Evolutionary conservation across 2,888 invertebrate genomes (phyloP).

Genomic region (Nephrotoma guestfalica): DNA sequence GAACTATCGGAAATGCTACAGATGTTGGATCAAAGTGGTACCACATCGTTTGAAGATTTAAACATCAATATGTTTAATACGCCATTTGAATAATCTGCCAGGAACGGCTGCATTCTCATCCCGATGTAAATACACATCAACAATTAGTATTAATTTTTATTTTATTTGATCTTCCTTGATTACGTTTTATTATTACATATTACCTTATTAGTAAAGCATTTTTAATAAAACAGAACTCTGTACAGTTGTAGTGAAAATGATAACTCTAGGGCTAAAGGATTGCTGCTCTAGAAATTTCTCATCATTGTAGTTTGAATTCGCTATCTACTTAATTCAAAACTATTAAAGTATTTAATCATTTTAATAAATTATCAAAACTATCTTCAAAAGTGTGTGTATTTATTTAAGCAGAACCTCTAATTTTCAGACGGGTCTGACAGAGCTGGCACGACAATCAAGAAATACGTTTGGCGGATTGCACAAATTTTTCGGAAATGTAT

Average conservation of each 20-base stretch:
- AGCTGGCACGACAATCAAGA: too few relatives aligned
- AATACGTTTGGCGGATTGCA: too few relatives aligned
- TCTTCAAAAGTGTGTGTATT: not conserved
- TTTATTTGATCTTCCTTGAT: not conserved
- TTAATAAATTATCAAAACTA: not conserved
- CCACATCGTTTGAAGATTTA: slow-evolving; percentile 75
- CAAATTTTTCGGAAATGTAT: not conserved
- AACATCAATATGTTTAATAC: slow-evolving; percentile 83
- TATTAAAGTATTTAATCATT: not conserved
- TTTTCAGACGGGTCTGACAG: too few relatives aligned
- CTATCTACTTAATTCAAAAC: not conserved
- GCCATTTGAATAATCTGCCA: slow-evolving; percentile 44
- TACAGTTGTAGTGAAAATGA: not conserved
- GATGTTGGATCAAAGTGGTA: slow-evolving; percentile 74
- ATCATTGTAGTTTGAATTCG: not conserved
- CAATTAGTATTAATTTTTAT: not conserved
- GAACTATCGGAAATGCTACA: slow-evolving; percentile 88
- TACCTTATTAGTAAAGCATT: not conserved
- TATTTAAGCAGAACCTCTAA: too few relatives aligned
- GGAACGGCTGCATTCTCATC: not conserved
- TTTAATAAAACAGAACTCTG: not conserved
- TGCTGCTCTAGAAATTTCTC: not conserved
- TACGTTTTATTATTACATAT: not conserved
- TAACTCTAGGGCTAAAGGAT: not conserved
- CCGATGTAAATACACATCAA: not conserved